phyloP scores from a whole-genome alignment of 1,140 invertebrate genomes.

The Brachionus paranguensis region DNA sequence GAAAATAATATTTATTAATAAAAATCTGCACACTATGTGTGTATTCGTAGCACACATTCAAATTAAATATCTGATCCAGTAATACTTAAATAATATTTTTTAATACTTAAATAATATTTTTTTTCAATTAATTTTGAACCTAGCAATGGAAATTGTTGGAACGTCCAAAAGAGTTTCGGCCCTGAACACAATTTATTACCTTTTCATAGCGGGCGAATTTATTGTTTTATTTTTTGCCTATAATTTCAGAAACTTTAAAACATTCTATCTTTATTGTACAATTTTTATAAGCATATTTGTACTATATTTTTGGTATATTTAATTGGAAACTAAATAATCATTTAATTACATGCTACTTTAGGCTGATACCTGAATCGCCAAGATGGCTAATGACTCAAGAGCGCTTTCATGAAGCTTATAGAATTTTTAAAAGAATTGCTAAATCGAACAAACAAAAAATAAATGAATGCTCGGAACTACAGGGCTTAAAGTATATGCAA shows the following conservation, averaged over 20 bases:
- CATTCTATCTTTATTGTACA: neutral
- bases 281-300: neutral
- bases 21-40: too few relatives aligned
- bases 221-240: constrained; percentile 33
- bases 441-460: constrained; percentile 11
- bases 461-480: neutral
- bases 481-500: neutral
- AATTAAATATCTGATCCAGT: too few relatives aligned
- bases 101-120: neutral
- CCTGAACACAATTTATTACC: neutral
- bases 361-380: constrained; percentile 16
- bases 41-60: too few relatives aligned
- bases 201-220: constrained; percentile 27
- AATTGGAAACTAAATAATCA: neutral
- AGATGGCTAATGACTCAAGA: constrained; percentile 29
- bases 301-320: neutral
- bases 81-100: too few relatives aligned
- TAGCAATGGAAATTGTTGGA: constrained; percentile 23
- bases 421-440: neutral
- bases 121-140: neutral
- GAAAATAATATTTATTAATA: too few relatives aligned
- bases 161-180: neutral
- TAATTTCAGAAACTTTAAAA: constrained; percentile 6
- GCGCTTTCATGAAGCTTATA: neutral
- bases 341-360: neutral